Evolutionary conservation across 2,113 vertebrate species (phyloP).

Genomic region (Pseudolaguvia tuberculata): DNA sequence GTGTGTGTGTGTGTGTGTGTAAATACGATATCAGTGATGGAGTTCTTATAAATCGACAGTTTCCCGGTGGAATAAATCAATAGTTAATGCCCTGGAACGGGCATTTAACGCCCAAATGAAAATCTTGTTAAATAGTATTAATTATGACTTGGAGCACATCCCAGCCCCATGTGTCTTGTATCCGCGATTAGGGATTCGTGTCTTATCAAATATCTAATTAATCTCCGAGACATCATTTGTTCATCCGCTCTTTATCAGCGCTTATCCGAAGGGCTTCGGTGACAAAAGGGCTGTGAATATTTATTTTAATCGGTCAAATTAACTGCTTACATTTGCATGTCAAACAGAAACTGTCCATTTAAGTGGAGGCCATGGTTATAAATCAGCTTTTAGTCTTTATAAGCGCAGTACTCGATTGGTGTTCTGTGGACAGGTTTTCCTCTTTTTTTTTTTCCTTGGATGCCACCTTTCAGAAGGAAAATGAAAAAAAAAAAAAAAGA

Average conservation of each 20-base stretch:
- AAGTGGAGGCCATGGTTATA: constrained; percentile 75
- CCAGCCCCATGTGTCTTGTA: constrained; percentile 97
- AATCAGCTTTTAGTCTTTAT: constrained; percentile 77
- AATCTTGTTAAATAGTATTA: constrained; percentile 99
- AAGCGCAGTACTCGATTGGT: constrained; percentile 89
- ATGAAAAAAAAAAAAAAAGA: constrained; percentile 73
- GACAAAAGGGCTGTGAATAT: constrained; percentile 95
- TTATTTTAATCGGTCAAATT: constrained; percentile 99
- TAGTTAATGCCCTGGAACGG: constrained; percentile 94
- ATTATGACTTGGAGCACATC: constrained; percentile 98
- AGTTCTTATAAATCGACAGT: constrained; percentile 47
- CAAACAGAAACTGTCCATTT: constrained; percentile 87
- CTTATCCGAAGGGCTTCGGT: constrained; percentile 85
- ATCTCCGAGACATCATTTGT: constrained; percentile 99
- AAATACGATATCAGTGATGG: constrained; percentile 37
- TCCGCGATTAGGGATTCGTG: constrained; percentile 98
- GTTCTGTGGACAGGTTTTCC: constrained; percentile 83
- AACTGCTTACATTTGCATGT: constrained; percentile 99
- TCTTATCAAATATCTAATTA: constrained; percentile 99
- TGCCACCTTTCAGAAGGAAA: constrained; percentile 74
- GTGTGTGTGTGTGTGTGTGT: constrained; percentile 4
- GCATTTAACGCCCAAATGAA: constrained; percentile 99
- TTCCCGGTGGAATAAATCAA: constrained; percentile 84
- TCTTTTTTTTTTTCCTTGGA: constrained; percentile 21
- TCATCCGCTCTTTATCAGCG: constrained; percentile 92